phyloP scores from a whole-genome alignment of 2,113 vertebrate species.

The Gallinago undulata region DNA sequence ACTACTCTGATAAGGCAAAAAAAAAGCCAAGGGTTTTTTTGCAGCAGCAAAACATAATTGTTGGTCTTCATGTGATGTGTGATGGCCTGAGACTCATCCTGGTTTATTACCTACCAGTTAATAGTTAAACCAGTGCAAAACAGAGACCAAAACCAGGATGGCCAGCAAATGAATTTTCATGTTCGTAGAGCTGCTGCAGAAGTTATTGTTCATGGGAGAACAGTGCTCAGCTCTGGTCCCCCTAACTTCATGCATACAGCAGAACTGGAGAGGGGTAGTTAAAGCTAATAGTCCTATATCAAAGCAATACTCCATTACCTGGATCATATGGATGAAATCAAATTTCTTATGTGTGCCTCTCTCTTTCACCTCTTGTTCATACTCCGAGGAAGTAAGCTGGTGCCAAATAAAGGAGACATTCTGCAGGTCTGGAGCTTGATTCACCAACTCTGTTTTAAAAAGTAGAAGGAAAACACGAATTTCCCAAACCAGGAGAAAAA shows the following conservation, averaged over 20 bases:
- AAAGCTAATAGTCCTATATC: background rate
- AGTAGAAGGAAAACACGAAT: background rate
- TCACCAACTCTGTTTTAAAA: conserved; percentile 51
- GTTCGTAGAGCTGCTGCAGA: background rate
- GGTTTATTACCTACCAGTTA: background rate
- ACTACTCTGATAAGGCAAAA: background rate
- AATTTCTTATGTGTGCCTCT: conserved; percentile 50
- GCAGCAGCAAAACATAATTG: background rate
- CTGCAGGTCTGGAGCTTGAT: conserved; percentile 42
- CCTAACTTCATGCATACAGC: background rate
- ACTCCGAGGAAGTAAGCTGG: conserved; percentile 55
- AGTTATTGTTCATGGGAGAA: background rate
- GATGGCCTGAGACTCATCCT: background rate
- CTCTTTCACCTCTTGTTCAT: conserved; percentile 43
- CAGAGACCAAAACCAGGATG: background rate
- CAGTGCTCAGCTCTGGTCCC: background rate
- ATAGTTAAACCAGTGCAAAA: background rate
- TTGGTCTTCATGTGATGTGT: rapidly evolving
- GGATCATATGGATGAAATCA: conserved; percentile 72
- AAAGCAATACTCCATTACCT: conserved; percentile 28
- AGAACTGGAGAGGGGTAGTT: background rate
- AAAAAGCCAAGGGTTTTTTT: background rate
- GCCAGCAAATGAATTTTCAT: background rate
- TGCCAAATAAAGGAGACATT: conserved; percentile 67
- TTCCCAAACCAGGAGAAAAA: background rate